phyloP scores from a whole-genome alignment of 1,140 invertebrate species.

The Papilio polytes region DNA sequence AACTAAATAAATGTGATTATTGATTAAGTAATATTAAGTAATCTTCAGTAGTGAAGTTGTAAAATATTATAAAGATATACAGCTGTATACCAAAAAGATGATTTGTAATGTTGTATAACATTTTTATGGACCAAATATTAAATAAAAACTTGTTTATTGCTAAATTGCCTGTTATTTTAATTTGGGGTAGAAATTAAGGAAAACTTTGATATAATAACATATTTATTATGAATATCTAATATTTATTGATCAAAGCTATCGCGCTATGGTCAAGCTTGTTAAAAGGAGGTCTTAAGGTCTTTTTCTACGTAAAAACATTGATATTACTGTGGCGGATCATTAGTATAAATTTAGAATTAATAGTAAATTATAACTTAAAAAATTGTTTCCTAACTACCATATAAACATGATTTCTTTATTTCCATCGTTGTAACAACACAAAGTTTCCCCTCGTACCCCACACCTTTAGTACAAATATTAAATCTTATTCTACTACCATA shows the following conservation, averaged over 20 bases:
- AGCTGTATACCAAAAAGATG: conserved; percentile 63
- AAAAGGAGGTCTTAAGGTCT: not conserved
- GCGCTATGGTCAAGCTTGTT: not conserved
- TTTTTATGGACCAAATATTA: conserved; percentile 42
- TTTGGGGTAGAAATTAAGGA: not conserved
- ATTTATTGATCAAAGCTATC: not conserved
- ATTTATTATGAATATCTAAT: too few species aligned
- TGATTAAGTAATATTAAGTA: conserved; percentile 10
- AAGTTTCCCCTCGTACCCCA: not conserved
- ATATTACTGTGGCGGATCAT: not conserved
- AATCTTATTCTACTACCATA: conserved; percentile 7
- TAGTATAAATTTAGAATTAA: conserved; percentile 7
- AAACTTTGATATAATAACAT: too few species aligned
- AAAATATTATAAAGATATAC: conserved; percentile 44
- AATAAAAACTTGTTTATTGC: conserved; percentile 26
- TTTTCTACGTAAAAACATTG: not conserved
- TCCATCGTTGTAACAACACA: not conserved
- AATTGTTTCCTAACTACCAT: conserved; percentile 9
- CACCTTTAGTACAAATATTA: conserved; percentile 6
- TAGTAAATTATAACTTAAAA: not conserved
- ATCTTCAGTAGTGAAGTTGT: conserved; percentile 20
- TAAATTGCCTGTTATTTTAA: conserved; percentile 27
- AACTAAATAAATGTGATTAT: conserved; percentile 30
- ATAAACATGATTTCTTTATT: conserved; percentile 13
- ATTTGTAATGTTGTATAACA: conserved; percentile 47